phyloP scores from a whole-genome alignment of 2,888 invertebrate species.

The Gisinianus flammeolus region DNA sequence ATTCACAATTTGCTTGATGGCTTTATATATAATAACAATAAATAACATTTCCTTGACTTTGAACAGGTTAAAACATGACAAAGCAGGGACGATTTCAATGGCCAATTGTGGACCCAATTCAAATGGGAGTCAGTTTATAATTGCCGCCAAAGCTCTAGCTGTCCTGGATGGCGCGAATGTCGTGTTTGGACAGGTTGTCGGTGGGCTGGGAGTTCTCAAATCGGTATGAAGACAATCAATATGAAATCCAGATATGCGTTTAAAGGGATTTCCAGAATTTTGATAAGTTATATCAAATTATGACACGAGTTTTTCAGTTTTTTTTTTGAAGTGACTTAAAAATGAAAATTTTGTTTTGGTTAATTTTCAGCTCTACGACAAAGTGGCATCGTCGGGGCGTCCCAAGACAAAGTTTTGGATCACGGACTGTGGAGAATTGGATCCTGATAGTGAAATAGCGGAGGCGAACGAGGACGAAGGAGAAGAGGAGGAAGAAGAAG shows the following conservation, averaged over 20 bases:
- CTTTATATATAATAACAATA: no score
- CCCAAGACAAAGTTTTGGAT: constrained; percentile 51
- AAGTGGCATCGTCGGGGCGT: constrained; percentile 45
- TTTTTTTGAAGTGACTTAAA: neutral
- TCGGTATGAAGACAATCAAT: constrained; percentile 39
- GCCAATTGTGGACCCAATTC: constrained; percentile 54
- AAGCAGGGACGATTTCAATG: constrained; percentile 54
- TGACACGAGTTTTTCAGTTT: neutral
- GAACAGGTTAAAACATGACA: constrained; percentile 49
- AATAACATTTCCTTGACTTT: no score
- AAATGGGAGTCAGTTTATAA: constrained; percentile 56
- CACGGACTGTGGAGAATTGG: constrained; percentile 48
- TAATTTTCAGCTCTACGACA: constrained; percentile 45
- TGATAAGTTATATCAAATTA: no score
- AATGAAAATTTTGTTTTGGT: neutral
- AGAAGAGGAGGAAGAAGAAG: constrained; percentile 32
- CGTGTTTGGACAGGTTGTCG: constrained; percentile 53
- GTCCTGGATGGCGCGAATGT: constrained; percentile 55
- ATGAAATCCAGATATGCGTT: neutral
- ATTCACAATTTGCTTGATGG: neutral
- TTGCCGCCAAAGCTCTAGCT: constrained; percentile 51
- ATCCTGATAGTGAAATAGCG: constrained; percentile 9
- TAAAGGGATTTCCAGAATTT: no score
- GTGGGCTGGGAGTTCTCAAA: constrained; percentile 53
- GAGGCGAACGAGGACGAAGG: constrained; percentile 32